Base-by-base conservation (phyloP, 1,140 invertebrate species). In the Mylabris phalerata region DNA sequence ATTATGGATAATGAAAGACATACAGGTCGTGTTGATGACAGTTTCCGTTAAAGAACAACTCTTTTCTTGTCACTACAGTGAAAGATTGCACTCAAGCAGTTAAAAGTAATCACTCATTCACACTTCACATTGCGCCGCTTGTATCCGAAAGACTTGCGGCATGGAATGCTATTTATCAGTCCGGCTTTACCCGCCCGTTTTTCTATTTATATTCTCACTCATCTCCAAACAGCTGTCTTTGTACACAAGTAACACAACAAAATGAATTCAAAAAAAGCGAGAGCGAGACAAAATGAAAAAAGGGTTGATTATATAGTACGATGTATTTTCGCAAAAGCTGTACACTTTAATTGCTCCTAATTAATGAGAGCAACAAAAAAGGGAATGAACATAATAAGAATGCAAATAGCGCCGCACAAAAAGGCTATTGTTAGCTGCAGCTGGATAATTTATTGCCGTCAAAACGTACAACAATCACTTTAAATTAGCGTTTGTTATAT, bases 51-150 rank as follows among this genome's bases (percentile, higher is more conserved):
- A 42, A 42, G 11, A 42, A 32, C 24, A 24, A 25, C 44, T 54
- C 44, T 54, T 54, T 45, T 19, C 11, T 19, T 11, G 43, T 27
- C 40, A 39, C 47, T 48, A 42, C 45, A 46, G 52, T 55, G 52
- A 55, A 46, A 47, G 52, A 55, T 55, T 38, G 52, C 52, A 55
- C 45, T 55, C 38, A 51, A 40, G 49, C 57, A 47, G 49, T 32
- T 59, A 52, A 51, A 59, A 59, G 49, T 49, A 60, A 60, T 60
- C 58, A 60, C 50, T 60, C 58, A 60, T 60, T 60, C 58, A 54
- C 58, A 60, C 50, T 60, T 60, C 58, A 59, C 57, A 51, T 50
- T 54, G 51, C 41, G 57, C 57, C 57, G 50, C 50, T 32, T 50
- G 57, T 59, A 50, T 52, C 49, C 57, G 32, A 50, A 59, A 59